Percentiles rank a stretch among this genome's conserved stretches.
Conservation (phyloP, 1,140 invertebrate species). For the Drosophila lacteicornis region DNA sequence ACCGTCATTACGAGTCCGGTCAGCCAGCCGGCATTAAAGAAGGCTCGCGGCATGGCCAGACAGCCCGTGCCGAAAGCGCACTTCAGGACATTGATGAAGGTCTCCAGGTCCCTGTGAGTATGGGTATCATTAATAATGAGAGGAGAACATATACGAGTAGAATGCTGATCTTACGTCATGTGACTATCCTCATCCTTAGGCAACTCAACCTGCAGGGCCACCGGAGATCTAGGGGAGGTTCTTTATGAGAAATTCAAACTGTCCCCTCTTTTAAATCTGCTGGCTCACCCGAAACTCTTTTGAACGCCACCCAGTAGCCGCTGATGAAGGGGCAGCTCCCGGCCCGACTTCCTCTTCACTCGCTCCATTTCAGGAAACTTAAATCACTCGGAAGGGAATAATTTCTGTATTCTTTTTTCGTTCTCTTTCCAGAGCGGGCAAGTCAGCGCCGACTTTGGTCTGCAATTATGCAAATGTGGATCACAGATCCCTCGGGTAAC, state of each 20-base stretch:
- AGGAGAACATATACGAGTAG: too few species aligned
- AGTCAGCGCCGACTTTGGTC: constrained; percentile 48
- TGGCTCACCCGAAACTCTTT: constrained; percentile 43
- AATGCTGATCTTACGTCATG: constrained; percentile 42
- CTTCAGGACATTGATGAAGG: constrained; percentile 59
- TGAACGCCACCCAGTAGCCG: constrained; percentile 24
- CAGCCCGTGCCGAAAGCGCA: constrained; percentile 63
- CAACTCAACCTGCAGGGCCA: constrained; percentile 17
- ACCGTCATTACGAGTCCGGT: constrained; percentile 48
- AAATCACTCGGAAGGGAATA: constrained; percentile 35
- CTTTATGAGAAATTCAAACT: not conserved
- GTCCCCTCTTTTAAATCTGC: not conserved
- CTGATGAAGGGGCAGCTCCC: constrained; percentile 7
- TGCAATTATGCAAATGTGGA: constrained; percentile 69
- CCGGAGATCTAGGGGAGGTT: constrained; percentile 6
- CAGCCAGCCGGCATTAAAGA: constrained; percentile 49
- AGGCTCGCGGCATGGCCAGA: constrained; percentile 62
- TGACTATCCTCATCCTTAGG: not conserved
- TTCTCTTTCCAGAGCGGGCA: constrained; percentile 9
- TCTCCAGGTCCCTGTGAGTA: constrained; percentile 41
- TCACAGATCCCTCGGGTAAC: constrained; percentile 41
- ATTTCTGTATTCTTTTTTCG: constrained; percentile 26
- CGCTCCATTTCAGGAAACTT: constrained; percentile 34
- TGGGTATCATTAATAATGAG: not conserved
- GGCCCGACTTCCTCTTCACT: constrained; percentile 20